Evolutionary conservation across 2,888 invertebrate genomes (phyloP).

Genomic region (Neocrepidodera transversa): DNA sequence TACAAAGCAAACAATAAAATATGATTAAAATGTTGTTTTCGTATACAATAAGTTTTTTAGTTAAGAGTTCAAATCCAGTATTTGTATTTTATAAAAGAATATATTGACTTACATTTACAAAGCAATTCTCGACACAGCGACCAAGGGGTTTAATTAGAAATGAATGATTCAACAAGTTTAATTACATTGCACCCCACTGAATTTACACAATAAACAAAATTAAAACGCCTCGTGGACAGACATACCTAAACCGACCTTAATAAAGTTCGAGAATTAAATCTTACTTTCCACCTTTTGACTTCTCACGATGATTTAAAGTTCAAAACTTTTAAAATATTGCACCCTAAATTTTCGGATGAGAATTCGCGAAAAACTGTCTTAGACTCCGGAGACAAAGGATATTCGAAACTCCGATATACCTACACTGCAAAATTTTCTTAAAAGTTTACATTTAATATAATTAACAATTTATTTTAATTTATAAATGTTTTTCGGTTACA

Average conservation of each 20-base stretch:
- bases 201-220: conserved; percentile 34
- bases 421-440: neutral
- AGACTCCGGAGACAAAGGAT: neutral
- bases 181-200: conserved; percentile 19
- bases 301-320: conserved; percentile 56
- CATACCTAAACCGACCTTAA: conserved; percentile 42
- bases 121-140: neutral
- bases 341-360: conserved; percentile 32
- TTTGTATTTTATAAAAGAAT: conserved; percentile 20
- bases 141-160: conserved; percentile 20
- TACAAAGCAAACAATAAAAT: too few species aligned
- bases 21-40: too few species aligned
- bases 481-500: too few species aligned
- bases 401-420: neutral
- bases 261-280: conserved; percentile 57
- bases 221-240: conserved; percentile 13
- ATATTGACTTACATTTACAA: conserved; percentile 15
- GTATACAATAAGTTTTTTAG: too few species aligned
- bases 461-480: too few species aligned
- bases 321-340: conserved; percentile 54
- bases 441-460: too few species aligned
- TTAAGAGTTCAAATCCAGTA: neutral
- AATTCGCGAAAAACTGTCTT: neutral
- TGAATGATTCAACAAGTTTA: conserved; percentile 27
- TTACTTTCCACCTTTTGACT: conserved; percentile 54